phyloP scores from a whole-genome alignment of 2,888 invertebrate species.

The Leuctra nigra region DNA sequence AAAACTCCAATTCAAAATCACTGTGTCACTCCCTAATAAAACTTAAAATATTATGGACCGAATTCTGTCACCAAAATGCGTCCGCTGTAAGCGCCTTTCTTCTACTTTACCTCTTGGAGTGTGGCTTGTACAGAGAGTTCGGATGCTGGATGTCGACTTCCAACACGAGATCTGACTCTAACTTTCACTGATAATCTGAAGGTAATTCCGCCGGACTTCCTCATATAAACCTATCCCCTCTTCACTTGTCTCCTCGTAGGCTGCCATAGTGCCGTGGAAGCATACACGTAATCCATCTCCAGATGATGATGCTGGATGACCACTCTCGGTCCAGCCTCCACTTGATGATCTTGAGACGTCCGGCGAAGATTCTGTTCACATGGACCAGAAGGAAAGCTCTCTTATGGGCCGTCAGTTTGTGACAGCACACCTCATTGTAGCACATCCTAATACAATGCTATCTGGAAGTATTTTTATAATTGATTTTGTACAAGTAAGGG shows the following conservation, averaged over 20 bases:
- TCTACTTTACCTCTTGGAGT: too few relatives aligned
- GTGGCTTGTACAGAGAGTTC: not conserved
- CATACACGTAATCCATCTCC: not conserved
- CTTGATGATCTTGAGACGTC: not conserved
- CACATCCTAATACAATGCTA: too few relatives aligned
- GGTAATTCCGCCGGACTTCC: not conserved
- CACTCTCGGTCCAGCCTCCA: not conserved
- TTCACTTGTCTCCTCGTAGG: not conserved
- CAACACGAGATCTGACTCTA: not conserved
- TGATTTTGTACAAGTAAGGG: too few relatives aligned
- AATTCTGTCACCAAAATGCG: too few relatives aligned
- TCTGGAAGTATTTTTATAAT: too few relatives aligned
- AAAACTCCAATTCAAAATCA: too few relatives aligned
- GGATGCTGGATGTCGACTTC: not conserved
- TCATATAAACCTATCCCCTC: slow-evolving; percentile 1
- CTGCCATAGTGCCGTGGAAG: not conserved
- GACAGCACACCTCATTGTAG: too few relatives aligned
- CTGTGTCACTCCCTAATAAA: too few relatives aligned
- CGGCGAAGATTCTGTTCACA: not conserved
- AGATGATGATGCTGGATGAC: not conserved
- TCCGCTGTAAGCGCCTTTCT: too few relatives aligned
- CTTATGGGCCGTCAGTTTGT: too few relatives aligned
- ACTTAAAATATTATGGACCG: too few relatives aligned
- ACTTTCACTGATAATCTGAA: slow-evolving; percentile 5
- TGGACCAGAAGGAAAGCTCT: too few relatives aligned